Evolutionary conservation across 2,888 invertebrate genomes (phyloP), one percentile per base, ranked within the genome.

Genomic region (Agrotis ipsilon): DNA sequence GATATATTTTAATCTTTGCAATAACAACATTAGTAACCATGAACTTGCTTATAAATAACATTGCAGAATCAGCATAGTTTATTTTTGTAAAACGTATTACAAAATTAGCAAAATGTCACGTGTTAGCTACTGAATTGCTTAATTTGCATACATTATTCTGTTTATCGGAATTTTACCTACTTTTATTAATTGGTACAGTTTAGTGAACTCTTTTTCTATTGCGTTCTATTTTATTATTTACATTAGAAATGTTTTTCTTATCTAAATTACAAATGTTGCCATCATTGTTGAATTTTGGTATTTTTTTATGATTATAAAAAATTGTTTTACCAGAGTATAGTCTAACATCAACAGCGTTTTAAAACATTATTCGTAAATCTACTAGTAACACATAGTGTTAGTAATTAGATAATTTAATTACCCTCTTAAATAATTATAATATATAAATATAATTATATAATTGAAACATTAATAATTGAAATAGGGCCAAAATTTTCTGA

Each of bases 31-130:
- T 52, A 49, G 48, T 46, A 49, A 80, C 76, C 81, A 57, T 75
- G 69, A 75, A 80, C 77, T 80, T 75, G 54, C 11, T 16, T 32
- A 32, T 51, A 46, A 39, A 52, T 62, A 68, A 75, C 57, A 74
- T 46, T 57, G 61, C 61, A 49, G 6, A 32, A 48, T 48, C 46
- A 45, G 18, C 52, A 24, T 14, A 18, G n/a, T 58, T 54, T 52
- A 5, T n/a, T 49, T 64, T 49, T 54, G 14, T 19, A 46, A 54
- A 6, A 46, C 4, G 0, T 43, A 19, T 63, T 68, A 14, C 49
- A 19, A 43, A 54, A 27, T 80, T 59, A 0, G 49, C 52, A 6
- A 61, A 80, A 74, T 79, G n/a, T 43, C 51, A 78, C 24, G 45
- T 52, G 13, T 54, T 45, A 18, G 19, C 14, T 5, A 32, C 45